Evolutionary conservation across 2,113 vertebrate species (phyloP).

Genomic region (Sceloporus undulatus): DNA sequence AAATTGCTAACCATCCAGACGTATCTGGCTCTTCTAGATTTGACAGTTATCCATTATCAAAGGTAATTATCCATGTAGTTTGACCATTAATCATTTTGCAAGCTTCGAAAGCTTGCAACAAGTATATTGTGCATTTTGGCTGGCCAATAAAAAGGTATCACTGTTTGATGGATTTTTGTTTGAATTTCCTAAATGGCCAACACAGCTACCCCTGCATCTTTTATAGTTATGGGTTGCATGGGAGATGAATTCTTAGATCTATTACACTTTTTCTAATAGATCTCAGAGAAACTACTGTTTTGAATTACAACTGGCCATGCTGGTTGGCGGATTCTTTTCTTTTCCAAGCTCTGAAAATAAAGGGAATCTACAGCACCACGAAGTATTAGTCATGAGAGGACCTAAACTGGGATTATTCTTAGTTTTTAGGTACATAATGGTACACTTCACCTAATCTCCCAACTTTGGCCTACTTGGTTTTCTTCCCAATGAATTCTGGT

Average conservation of each 20-base stretch:
- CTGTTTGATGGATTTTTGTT: too few relatives aligned
- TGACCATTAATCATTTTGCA: not conserved
- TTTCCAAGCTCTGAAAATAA: not conserved
- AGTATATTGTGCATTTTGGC: too few relatives aligned
- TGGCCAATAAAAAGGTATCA: too few relatives aligned
- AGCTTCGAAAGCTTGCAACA: too few relatives aligned
- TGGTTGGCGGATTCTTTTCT: too few relatives aligned
- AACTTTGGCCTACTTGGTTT: conserved; percentile 10
- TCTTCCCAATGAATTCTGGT: not conserved
- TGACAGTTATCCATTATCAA: not conserved
- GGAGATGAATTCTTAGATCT: not conserved
- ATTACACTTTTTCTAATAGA: not conserved
- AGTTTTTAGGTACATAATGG: not conserved
- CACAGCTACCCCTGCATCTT: not conserved
- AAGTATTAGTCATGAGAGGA: not conserved
- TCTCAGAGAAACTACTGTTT: too few relatives aligned
- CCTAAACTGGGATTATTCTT: not conserved
- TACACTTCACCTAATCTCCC: not conserved
- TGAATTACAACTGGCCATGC: too few relatives aligned
- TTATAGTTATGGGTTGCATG: not conserved
- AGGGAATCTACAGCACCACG: not conserved
- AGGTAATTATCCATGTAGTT: not conserved
- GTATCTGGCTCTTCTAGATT: not conserved
- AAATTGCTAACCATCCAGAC: not conserved
- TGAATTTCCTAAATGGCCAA: too few relatives aligned